Evolutionary conservation across 2,797 vertebrate genomes (phyloP).

Genomic region (Bradypodion pumilum): DNA sequence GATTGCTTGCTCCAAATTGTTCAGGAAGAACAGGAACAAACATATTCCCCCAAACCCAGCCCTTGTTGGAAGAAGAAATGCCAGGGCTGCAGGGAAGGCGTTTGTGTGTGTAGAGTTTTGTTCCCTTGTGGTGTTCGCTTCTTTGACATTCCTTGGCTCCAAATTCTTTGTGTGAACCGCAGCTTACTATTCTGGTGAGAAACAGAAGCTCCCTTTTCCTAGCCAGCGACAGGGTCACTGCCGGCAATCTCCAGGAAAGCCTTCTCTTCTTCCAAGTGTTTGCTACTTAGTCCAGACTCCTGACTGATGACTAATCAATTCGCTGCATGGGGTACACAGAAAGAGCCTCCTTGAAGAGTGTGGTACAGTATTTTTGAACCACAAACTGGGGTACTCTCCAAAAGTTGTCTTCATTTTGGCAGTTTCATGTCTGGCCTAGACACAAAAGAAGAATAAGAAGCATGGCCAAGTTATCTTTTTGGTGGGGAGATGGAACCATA

Average conservation of each 20-base stretch:
- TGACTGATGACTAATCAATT: not conserved
- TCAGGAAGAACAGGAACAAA: not conserved
- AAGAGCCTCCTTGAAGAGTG: no score
- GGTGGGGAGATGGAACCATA: no score
- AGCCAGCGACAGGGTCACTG: no score
- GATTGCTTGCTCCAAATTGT: not conserved
- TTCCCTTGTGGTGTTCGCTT: not conserved
- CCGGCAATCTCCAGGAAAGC: not conserved
- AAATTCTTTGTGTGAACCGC: not conserved
- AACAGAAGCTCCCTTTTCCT: no score
- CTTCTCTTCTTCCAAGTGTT: not conserved
- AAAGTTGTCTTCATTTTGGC: no score
- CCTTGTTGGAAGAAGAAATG: not conserved
- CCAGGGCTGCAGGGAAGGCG: not conserved
- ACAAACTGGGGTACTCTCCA: no score
- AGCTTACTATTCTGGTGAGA: no score
- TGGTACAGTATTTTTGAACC: no score
- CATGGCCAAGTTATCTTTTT: no score
- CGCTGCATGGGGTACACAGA: no score
- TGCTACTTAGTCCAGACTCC: not conserved
- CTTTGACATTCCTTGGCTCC: not conserved
- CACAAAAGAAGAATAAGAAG: no score
- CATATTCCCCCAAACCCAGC: not conserved
- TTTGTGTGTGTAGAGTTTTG: not conserved
- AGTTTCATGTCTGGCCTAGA: no score